Evolutionary conservation across 2,888 invertebrate genomes (phyloP).

Genomic region (Ormyrus thymus): DNA sequence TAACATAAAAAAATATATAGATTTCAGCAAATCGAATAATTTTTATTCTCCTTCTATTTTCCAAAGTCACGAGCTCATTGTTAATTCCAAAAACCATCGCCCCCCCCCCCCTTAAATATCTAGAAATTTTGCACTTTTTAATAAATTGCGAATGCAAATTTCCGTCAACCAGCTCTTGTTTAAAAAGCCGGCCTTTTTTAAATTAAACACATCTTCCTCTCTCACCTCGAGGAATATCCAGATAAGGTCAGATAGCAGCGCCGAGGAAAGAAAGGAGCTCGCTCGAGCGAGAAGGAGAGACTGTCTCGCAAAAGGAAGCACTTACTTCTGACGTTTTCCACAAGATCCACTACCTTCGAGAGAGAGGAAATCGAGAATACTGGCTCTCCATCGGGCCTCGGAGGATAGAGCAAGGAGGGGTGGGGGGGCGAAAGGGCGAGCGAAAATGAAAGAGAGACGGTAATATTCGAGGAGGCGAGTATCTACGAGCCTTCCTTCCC

Average conservation of each 20-base stretch:
- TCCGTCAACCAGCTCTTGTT: no score
- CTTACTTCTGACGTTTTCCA: conserved; percentile 53
- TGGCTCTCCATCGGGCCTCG: conserved; percentile 25
- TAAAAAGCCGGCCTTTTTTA: no score
- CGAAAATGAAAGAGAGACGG: conserved; percentile 7
- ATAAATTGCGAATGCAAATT: no score
- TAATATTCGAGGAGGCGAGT: conserved; percentile 37
- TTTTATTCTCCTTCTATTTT: no score
- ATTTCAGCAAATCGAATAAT: no score
- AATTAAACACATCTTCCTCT: no score
- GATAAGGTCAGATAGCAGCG: not conserved
- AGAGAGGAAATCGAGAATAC: conserved; percentile 49
- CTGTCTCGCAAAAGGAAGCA: conserved; percentile 56
- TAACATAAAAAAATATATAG: no score
- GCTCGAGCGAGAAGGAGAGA: conserved; percentile 54
- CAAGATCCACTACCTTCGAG: conserved; percentile 1
- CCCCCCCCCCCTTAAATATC: no score
- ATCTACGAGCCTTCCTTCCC: conserved; percentile 17
- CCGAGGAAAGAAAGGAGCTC: conserved; percentile 7
- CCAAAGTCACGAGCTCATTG: no score
- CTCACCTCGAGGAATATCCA: not conserved
- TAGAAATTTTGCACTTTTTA: no score
- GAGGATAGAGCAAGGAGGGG: conserved; percentile 41
- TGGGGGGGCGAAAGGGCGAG: not conserved
- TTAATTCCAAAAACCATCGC: no score